Conservation (phyloP, 1,140 invertebrate species). For the Drosophila persimilis region DNA sequence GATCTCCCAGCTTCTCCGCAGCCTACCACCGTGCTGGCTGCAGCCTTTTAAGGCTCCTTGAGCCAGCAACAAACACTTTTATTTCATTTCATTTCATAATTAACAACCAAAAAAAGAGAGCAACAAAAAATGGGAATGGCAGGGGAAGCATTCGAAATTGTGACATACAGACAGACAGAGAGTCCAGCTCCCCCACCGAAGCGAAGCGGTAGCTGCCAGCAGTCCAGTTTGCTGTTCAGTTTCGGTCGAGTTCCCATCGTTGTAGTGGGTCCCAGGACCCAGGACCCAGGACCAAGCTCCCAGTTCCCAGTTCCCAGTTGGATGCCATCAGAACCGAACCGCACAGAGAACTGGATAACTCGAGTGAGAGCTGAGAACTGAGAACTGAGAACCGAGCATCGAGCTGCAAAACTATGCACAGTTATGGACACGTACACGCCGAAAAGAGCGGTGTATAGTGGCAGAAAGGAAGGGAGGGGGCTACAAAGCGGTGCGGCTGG, state of each 20-base stretch:
- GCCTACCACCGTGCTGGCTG: too few species aligned
- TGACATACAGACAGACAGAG: slow-evolving; percentile 22
- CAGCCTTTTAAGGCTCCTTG: neutral
- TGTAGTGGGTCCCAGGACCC: slow-evolving; percentile 4
- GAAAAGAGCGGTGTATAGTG: neutral
- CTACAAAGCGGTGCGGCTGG: neutral
- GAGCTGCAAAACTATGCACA: slow-evolving; percentile 52
- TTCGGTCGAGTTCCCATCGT: slow-evolving; percentile 9
- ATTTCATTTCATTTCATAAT: slow-evolving; percentile 61
- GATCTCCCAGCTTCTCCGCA: too few species aligned
- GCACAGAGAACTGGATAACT: too few species aligned
- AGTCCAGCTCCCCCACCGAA: too few species aligned
- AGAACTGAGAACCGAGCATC: neutral
- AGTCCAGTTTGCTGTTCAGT: slow-evolving; percentile 36
- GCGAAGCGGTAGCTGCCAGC: slow-evolving; percentile 37
- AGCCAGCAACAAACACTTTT: slow-evolving; percentile 33
- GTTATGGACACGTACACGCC: slow-evolving; percentile 57
- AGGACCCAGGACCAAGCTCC: slow-evolving; percentile 13
- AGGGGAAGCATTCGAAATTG: slow-evolving; percentile 35
- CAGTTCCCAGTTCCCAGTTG: slow-evolving; percentile 13
- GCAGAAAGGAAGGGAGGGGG: neutral
- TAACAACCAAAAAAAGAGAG: slow-evolving; percentile 6
- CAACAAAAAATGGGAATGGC: slow-evolving; percentile 6
- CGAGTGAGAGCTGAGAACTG: too few species aligned
- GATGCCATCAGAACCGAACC: slow-evolving; percentile 1